phyloP scores from a whole-genome alignment of 2,888 invertebrate species.

The Drosophila macrothrix region DNA sequence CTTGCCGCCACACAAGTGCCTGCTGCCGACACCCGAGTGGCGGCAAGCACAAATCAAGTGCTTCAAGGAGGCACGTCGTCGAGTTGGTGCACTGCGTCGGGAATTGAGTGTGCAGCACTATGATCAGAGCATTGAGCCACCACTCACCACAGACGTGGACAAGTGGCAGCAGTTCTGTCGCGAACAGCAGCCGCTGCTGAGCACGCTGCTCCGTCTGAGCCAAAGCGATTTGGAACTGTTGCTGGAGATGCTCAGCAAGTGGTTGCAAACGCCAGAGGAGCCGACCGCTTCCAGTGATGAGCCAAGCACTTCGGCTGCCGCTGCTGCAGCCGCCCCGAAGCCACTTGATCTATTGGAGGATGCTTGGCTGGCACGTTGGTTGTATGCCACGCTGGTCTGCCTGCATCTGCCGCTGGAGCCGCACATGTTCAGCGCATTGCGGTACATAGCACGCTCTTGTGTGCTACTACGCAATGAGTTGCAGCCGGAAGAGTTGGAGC shows the following conservation, averaged over 20 bases:
- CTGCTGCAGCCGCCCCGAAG: not conserved
- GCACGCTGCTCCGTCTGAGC: conserved; percentile 79
- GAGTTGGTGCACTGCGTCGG: conserved; percentile 61
- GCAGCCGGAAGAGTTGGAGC: conserved; percentile 64
- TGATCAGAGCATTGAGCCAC: conserved; percentile 59
- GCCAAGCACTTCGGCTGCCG: conserved; percentile 30
- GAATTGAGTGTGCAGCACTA: conserved; percentile 54
- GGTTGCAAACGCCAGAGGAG: conserved; percentile 61
- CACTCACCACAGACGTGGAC: conserved; percentile 67
- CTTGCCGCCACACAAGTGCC: conserved; percentile 52
- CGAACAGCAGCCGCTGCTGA: conserved; percentile 77
- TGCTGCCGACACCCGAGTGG: conserved; percentile 84
- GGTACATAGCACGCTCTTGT: conserved; percentile 82
- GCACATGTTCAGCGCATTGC: conserved; percentile 80
- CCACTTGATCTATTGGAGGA: conserved; percentile 69
- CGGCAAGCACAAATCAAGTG: conserved; percentile 74
- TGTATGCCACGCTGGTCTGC: conserved; percentile 83
- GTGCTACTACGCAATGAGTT: conserved; percentile 77
- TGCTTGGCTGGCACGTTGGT: conserved; percentile 83
- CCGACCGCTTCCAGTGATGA: conserved; percentile 12
- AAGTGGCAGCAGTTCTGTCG: conserved; percentile 81
- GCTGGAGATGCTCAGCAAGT: conserved; percentile 78
- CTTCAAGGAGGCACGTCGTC: conserved; percentile 73
- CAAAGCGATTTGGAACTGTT: conserved; percentile 82
- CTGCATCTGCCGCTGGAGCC: conserved; percentile 84